Evolutionary conservation across 2,888 invertebrate species (phyloP).

Genomic region (Zele albiditarsus): DNA sequence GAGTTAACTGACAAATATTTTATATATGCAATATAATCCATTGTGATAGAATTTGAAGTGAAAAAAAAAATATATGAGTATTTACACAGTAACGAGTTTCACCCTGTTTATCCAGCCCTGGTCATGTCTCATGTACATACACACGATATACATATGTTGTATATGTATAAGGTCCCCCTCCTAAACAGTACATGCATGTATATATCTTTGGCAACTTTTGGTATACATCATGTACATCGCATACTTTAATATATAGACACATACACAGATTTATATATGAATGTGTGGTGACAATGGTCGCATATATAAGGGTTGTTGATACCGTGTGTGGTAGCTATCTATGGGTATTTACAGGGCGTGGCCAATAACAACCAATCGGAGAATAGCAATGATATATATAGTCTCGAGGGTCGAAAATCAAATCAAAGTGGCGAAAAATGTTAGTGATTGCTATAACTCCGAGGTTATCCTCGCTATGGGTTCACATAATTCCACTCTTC

Average conservation of each 20-base stretch:
- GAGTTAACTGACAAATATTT: too few relatives aligned
- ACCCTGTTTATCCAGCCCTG: slow-evolving; percentile 46
- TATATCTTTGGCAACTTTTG: too few relatives aligned
- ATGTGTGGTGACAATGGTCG: slow-evolving; percentile 44
- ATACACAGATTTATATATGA: background rate
- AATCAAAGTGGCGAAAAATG: slow-evolving; percentile 34
- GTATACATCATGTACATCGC: too few relatives aligned
- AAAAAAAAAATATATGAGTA: background rate
- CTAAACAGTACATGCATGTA: too few relatives aligned
- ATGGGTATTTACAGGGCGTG: slow-evolving; percentile 68
- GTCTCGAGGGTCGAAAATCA: slow-evolving; percentile 52
- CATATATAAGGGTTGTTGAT: slow-evolving; percentile 67
- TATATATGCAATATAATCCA: too few relatives aligned
- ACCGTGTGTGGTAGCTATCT: slow-evolving; percentile 56
- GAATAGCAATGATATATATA: slow-evolving; percentile 51
- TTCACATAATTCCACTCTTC: background rate
- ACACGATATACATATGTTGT: background rate
- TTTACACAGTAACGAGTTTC: background rate
- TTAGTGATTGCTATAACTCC: background rate
- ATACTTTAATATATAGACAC: background rate
- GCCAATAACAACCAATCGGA: slow-evolving; percentile 68
- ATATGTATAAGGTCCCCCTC: too few relatives aligned
- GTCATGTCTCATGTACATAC: slow-evolving; percentile 31
- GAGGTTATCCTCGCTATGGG: background rate
- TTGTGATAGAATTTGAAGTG: too few relatives aligned